These are phyloP conservation scores for Alcedo quadribrachys DNA, from an alignment of 2,797 vertebrate genomes.

Conservation along the genomic window DNA sequence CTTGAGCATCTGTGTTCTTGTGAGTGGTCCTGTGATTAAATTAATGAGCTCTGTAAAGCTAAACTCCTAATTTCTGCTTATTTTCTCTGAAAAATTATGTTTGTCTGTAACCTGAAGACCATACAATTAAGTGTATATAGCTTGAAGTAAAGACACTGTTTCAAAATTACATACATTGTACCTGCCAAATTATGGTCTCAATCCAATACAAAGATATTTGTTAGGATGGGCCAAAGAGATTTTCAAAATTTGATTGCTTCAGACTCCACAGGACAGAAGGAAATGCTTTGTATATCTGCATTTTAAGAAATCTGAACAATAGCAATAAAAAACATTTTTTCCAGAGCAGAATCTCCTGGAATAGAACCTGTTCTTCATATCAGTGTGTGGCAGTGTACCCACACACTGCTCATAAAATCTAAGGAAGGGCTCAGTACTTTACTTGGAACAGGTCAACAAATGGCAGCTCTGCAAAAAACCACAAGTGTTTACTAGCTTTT, in stretches of 20 bases:
- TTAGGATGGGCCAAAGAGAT: neutral
- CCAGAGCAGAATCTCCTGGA: neutral
- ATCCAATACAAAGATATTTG: neutral
- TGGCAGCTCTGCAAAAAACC: neutral
- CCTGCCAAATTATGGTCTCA: neutral
- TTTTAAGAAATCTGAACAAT: neutral
- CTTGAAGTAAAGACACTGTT: neutral
- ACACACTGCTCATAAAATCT: neutral
- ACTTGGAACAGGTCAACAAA: neutral
- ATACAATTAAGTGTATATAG: neutral
- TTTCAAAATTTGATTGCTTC: neutral
- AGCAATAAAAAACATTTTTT: neutral
- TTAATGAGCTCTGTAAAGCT: neutral
- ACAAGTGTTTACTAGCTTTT: neutral
- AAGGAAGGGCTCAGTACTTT: neutral
- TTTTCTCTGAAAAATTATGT: neutral
- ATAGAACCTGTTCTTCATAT: neutral
- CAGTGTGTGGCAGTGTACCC: neutral
- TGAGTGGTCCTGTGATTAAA: conserved; percentile 32
- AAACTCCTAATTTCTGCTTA: conserved; percentile 9
- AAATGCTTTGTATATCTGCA: neutral
- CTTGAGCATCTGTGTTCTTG: conserved; percentile 33
- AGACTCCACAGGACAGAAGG: neutral
- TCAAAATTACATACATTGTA: neutral
- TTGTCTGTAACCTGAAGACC: neutral